These are phyloP conservation scores for Emydocephalus ijimae DNA, from an alignment of 2,113 vertebrate genomes.

Conservation along the genomic window DNA sequence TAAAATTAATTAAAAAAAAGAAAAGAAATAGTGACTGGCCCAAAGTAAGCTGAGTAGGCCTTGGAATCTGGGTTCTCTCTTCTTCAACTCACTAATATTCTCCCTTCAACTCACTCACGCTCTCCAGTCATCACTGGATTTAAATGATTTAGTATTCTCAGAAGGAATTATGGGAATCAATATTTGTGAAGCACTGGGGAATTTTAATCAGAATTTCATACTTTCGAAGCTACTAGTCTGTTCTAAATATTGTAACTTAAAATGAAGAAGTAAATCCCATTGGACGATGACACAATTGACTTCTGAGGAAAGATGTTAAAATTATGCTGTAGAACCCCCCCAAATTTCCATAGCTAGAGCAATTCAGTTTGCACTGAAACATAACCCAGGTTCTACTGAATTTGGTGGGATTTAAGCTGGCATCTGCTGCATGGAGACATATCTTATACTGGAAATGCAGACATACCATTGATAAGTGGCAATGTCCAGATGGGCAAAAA, in stretches of 20 bases:
- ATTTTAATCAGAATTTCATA: neutral
- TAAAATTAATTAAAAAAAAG: neutral
- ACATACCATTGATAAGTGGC: slow-evolving; percentile 34
- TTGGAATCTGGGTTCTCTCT: neutral
- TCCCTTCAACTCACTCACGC: neutral
- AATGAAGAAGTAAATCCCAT: neutral
- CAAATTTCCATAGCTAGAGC: neutral
- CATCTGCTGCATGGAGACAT: neutral
- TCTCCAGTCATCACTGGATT: neutral
- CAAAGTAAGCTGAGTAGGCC: neutral
- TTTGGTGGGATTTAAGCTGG: neutral
- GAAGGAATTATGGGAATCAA: neutral
- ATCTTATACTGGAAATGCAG: neutral
- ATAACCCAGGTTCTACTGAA: neutral
- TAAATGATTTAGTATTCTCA: neutral
- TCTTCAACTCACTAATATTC: neutral
- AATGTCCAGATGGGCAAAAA: slow-evolving; percentile 46
- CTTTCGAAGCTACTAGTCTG: neutral
- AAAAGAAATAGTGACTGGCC: neutral
- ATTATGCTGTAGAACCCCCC: neutral
- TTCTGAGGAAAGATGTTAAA: neutral
- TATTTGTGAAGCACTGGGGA: neutral
- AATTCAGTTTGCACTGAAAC: neutral
- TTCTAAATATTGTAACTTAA: neutral
- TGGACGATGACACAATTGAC: neutral